Base-by-base conservation (phyloP, 2,113 vertebrate genomes). In the Xyliphius kryptos region DNA sequence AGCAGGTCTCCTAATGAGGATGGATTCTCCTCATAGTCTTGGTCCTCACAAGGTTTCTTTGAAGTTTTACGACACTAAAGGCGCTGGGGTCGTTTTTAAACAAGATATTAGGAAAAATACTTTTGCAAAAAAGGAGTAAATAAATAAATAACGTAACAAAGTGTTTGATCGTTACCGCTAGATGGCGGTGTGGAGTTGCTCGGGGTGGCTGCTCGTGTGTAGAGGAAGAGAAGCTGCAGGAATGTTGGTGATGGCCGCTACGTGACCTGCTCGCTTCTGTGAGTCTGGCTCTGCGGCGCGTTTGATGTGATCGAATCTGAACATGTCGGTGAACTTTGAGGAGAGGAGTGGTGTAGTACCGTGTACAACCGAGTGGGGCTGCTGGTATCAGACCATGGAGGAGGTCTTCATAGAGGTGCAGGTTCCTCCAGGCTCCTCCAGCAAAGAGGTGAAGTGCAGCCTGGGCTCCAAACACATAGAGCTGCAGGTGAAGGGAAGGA, bases 381-480 rank as follows among this genome's bases (percentile, higher is more conserved):
- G 85, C 61, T 98, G 96, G 96, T 95, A 91, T 76, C 94, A 98
- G 75, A 97, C 94, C 15, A 79, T 95, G 88, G 94, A 97, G 70
- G 95, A 97, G 79, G 88, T 98, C 49, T 95, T 93, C 70, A 86
- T 98, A 46, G 94, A 97, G 70, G 92, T 97, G 15, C 76, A 84
- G 15, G 95, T 97, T 26, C 89, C 90, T 2, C 78, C 80, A 0
- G 93, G 95, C 37, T 97, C 94, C 1, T 88, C 89, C 5, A 89
- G 89, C 0, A 90, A 88, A 79, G 91, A 96, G 6, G 79, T 98
- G 7, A 79, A 80, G 67, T 98, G 95, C 68, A 82, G 57, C 63
- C 74, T 97, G 68, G 83, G 86, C 15, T 89, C 88, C 70, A 89
- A 87, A 61, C 80, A 89, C 19, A 82, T 97, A 17, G 82, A 91